Conservation (phyloP, 1,140 invertebrate species). For the Leptopilina boulardi region DNA sequence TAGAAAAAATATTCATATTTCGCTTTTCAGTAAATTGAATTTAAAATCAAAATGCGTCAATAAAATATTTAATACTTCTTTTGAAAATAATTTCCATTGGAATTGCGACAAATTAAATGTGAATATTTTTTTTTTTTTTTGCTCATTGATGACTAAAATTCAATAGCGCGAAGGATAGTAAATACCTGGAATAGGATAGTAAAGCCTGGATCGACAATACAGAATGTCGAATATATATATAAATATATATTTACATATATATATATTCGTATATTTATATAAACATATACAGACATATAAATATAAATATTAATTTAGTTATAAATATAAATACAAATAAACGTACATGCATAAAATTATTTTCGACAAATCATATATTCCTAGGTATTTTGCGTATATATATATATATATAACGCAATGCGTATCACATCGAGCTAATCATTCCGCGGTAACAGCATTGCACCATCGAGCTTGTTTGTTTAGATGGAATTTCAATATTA, state of each 20-base stretch:
- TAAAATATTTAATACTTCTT: constrained; percentile 1
- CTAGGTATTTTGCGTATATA: constrained; percentile 52
- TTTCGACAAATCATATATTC: not conserved
- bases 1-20: no score
- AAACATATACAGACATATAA: not conserved
- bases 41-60: no score
- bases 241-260: not conserved
- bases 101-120: constrained; percentile 33
- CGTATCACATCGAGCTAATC: constrained; percentile 54
- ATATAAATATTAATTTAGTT: constrained; percentile 8
- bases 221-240: not conserved
- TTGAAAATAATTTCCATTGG: not conserved
- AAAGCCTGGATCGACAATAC: not conserved
- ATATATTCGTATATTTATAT: not conserved
- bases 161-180: constrained; percentile 50
- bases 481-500: constrained; percentile 71
- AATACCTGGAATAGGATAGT: not conserved
- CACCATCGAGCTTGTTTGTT: constrained; percentile 69
- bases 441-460: constrained; percentile 72
- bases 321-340: not conserved
- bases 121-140: constrained; percentile 33
- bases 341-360: not conserved
- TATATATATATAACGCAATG: constrained; percentile 52
- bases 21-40: no score
- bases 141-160: constrained; percentile 43